These are phyloP conservation scores for Mercenaria mercenaria DNA, from an alignment of 1,140 invertebrate species.

Conservation along the genomic window DNA sequence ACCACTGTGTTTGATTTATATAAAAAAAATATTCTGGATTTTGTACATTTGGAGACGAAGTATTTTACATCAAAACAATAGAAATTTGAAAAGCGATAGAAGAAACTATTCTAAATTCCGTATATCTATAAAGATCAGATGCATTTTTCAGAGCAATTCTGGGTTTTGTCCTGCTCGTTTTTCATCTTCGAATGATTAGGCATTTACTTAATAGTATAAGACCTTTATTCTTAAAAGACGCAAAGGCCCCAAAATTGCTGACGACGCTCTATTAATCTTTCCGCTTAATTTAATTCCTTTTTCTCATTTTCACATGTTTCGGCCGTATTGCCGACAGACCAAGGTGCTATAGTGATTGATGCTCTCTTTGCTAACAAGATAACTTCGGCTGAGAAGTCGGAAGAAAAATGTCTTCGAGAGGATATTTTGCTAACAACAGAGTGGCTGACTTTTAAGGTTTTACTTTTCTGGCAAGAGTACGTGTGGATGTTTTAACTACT, in stretches of 20 bases:
- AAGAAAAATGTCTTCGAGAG: slow-evolving; percentile 18
- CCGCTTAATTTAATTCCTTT: slow-evolving; percentile 51
- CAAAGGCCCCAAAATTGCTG: slow-evolving; percentile 41
- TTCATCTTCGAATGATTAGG: slow-evolving; percentile 45
- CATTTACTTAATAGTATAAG: slow-evolving; percentile 34
- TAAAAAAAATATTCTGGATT: too few relatives aligned
- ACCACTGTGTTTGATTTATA: too few relatives aligned
- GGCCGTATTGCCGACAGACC: not conserved
- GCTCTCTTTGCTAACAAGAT: slow-evolving; percentile 20
- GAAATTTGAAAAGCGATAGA: too few relatives aligned
- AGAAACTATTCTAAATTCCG: too few relatives aligned
- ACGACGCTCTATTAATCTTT: slow-evolving; percentile 56
- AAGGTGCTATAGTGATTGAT: slow-evolving; percentile 61
- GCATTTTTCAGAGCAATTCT: not conserved
- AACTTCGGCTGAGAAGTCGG: not conserved
- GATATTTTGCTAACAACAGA: slow-evolving; percentile 6
- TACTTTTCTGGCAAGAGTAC: not conserved
- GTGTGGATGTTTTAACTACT: not conserved
- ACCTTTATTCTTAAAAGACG: slow-evolving; percentile 40
- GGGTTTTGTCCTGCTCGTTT: not conserved
- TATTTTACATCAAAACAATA: too few relatives aligned
- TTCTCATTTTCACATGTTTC: slow-evolving; percentile 45
- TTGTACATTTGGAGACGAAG: too few relatives aligned
- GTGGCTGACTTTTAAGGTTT: not conserved
- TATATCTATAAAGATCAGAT: too few relatives aligned